Percentiles rank a stretch among this genome's conserved stretches.
These are phyloP conservation scores for Epistrophella euchroma DNA, from an alignment of 2,888 invertebrate genomes.

Conservation along the genomic window DNA sequence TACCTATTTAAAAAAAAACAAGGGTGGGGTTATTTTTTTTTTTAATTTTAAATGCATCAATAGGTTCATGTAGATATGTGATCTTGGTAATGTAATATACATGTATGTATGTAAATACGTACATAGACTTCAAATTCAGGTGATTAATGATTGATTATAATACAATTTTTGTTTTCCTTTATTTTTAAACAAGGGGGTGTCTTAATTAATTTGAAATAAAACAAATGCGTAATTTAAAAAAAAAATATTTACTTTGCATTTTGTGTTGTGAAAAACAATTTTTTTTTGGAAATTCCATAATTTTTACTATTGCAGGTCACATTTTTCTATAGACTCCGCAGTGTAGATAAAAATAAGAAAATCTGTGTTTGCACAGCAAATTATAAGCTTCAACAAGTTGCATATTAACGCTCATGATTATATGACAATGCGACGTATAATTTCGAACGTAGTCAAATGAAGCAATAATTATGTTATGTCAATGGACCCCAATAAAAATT, in stretches of 20 bases:
- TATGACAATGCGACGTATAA: not conserved
- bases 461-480: not conserved
- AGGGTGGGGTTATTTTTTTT: not conserved
- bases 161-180: not conserved
- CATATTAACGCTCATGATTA: not conserved
- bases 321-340: not conserved
- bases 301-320: not conserved
- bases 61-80: not conserved
- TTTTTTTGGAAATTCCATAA: not conserved
- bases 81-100: not conserved
- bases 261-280: not conserved
- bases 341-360: not conserved
- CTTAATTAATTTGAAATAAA: not conserved
- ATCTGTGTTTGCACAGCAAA: not conserved
- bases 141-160: not conserved
- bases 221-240: constrained; percentile 12
- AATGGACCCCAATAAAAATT: not conserved
- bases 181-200: not conserved
- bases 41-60: constrained; percentile 1
- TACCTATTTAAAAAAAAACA: not conserved
- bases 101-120: not conserved
- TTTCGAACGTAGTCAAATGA: constrained; percentile 27
- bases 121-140: not conserved
- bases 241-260: not conserved
- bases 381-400: not conserved